Evolutionary conservation across 23 tunicate species (phyloP).

Genomic region (Phallusia fumigata): DNA sequence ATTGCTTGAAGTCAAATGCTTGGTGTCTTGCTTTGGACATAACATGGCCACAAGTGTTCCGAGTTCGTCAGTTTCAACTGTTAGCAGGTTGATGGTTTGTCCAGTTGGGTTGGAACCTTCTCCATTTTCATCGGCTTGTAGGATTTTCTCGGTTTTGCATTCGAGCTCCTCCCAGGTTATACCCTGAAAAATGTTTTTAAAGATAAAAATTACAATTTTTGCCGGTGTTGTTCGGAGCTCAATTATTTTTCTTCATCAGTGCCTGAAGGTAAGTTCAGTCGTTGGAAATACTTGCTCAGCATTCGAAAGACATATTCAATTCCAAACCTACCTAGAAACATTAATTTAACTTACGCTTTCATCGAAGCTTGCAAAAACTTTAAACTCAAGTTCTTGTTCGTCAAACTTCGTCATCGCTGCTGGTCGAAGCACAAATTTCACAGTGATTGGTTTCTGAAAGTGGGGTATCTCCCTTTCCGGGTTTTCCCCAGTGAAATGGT

Average conservation of each 20-base stretch:
- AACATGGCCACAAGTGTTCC: constrained; percentile 38
- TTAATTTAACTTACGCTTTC: constrained; percentile 11
- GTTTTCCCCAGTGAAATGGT: not conserved
- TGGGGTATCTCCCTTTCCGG: constrained; percentile 51
- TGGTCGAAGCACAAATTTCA: constrained; percentile 32
- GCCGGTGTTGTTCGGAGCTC: not conserved
- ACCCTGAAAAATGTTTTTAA: not conserved
- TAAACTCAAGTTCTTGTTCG: constrained; percentile 26
- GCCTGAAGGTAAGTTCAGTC: too few relatives aligned
- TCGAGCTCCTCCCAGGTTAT: constrained; percentile 32
- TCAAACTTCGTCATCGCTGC: constrained; percentile 21
- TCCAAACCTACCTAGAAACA: too few relatives aligned
- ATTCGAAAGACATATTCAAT: too few relatives aligned
- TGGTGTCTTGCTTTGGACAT: constrained; percentile 27
- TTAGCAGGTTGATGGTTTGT: constrained; percentile 5
- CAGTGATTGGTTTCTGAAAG: constrained; percentile 23
- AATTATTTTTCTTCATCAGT: too few relatives aligned
- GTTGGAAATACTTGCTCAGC: too few relatives aligned
- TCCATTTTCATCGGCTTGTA: not conserved
- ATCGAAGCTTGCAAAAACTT: constrained; percentile 38
- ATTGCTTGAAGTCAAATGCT: not conserved
- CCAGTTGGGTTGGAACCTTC: constrained; percentile 18
- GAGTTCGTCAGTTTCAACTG: constrained; percentile 34
- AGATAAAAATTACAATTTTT: not conserved
- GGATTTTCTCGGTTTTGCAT: constrained; percentile 16